phyloP scores from a whole-genome alignment of 2,113 vertebrate genomes.

The Pithys albifrons region DNA sequence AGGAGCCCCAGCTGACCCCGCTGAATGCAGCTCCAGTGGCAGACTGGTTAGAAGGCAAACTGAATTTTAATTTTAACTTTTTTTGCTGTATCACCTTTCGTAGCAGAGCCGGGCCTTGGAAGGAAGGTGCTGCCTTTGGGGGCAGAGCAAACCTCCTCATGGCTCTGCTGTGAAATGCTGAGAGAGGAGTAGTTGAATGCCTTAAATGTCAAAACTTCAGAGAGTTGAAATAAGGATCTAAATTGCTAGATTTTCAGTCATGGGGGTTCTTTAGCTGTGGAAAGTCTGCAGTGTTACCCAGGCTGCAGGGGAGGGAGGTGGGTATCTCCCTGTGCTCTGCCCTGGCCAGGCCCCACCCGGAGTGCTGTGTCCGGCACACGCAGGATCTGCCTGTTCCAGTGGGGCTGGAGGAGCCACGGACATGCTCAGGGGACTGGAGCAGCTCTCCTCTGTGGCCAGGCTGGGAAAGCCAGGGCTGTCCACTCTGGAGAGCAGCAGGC shows the following conservation, averaged over 20 bases:
- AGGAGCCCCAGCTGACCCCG: neutral
- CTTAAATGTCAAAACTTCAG: neutral
- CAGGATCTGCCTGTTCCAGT: neutral
- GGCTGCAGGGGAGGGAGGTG: neutral
- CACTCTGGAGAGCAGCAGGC: neutral
- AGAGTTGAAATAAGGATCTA: neutral
- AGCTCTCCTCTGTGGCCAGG: neutral
- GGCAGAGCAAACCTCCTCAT: neutral
- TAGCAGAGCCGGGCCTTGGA: fast-evolving
- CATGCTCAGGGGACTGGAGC: neutral
- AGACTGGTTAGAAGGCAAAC: neutral
- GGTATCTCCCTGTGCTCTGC: neutral
- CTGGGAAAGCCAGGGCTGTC: neutral
- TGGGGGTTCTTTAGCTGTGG: neutral
- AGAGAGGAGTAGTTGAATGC: neutral
- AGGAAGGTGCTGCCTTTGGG: fast-evolving
- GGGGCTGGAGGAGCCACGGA: neutral
- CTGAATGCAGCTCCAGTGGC: fast-evolving
- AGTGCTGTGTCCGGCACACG: neutral
- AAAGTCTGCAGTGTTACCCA: neutral
- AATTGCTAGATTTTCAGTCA: neutral
- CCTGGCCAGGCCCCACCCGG: neutral
- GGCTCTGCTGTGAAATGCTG: neutral
- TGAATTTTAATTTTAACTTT: neutral
- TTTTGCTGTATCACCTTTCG: neutral